phyloP scores from a whole-genome alignment of 2,888 invertebrate species.

The Criorhina ranunculi region DNA sequence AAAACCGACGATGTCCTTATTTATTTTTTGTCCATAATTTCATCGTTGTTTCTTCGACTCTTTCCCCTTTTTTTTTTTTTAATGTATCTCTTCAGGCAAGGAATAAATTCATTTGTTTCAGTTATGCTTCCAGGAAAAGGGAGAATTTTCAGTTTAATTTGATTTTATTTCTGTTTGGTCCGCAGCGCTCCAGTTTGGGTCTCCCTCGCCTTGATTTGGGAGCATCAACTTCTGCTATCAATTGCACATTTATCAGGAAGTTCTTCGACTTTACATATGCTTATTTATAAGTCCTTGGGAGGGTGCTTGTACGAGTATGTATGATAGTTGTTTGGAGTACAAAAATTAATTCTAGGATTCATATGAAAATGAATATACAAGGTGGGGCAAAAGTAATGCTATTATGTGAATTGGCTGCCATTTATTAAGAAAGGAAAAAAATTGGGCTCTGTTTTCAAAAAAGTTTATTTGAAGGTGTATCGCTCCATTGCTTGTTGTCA shows the following conservation, averaged over 20 bases:
- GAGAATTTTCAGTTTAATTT: constrained; percentile 52
- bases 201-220: constrained; percentile 4
- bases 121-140: constrained; percentile 43
- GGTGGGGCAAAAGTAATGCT: no score
- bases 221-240: constrained; percentile 12
- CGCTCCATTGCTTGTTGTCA: no score
- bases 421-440: no score
- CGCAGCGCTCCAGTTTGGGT: not conserved
- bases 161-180: constrained; percentile 48
- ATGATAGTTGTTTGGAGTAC: constrained; percentile 5
- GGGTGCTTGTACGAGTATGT: not conserved
- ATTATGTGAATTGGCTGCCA: no score
- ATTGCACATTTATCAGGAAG: constrained; percentile 42
- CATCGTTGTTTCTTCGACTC: constrained; percentile 6
- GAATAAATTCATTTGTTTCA: constrained; percentile 51
- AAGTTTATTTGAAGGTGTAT: no score
- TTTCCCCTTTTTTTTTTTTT: not conserved
- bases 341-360: constrained; percentile 17
- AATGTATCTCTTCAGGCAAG: constrained; percentile 11
- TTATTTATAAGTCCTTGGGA: constrained; percentile 8
- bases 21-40: constrained; percentile 21
- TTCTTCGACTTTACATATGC: no score
- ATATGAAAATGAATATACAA: constrained; percentile 18
- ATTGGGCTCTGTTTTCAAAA: no score
- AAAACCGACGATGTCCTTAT: constrained; percentile 11